phyloP scores from a whole-genome alignment of 2,888 invertebrate genomes.

The Empis livida region DNA sequence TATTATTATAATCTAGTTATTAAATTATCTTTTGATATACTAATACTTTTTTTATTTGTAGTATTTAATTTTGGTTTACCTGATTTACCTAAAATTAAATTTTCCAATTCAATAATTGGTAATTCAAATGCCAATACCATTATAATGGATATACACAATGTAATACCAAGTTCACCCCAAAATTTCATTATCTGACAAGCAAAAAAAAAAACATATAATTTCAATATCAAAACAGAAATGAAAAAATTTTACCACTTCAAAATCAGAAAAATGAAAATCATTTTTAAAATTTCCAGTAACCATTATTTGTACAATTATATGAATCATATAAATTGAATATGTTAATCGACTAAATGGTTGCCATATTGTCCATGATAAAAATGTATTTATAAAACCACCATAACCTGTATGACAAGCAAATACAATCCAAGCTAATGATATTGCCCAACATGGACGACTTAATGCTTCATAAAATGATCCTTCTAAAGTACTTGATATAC shows the following conservation, averaged over 20 bases:
- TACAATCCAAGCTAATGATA: constrained; percentile 12
- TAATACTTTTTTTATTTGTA: too few species aligned
- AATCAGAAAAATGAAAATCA: constrained; percentile 7
- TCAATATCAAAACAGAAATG: not conserved
- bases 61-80: not conserved
- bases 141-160: constrained; percentile 18
- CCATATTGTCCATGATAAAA: constrained; percentile 13
- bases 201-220: not conserved
- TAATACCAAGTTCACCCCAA: constrained; percentile 11
- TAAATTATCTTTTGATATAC: too few species aligned
- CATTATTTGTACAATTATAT: constrained; percentile 7
- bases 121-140: constrained; percentile 30
- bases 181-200: constrained; percentile 10
- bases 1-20: too few species aligned
- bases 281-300: constrained; percentile 4
- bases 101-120: constrained; percentile 28
- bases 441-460: constrained; percentile 13
- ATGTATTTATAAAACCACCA: constrained; percentile 13
- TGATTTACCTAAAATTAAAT: constrained; percentile 11
- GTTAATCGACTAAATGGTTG: constrained; percentile 13
- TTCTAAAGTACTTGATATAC: constrained; percentile 6
- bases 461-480: constrained; percentile 12
- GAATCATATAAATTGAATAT: constrained; percentile 13
- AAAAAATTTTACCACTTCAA: constrained; percentile 9
- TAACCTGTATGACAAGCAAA: constrained; percentile 14